Conservation (phyloP, 2,888 invertebrate species). For the Eupithecia vulgata region DNA sequence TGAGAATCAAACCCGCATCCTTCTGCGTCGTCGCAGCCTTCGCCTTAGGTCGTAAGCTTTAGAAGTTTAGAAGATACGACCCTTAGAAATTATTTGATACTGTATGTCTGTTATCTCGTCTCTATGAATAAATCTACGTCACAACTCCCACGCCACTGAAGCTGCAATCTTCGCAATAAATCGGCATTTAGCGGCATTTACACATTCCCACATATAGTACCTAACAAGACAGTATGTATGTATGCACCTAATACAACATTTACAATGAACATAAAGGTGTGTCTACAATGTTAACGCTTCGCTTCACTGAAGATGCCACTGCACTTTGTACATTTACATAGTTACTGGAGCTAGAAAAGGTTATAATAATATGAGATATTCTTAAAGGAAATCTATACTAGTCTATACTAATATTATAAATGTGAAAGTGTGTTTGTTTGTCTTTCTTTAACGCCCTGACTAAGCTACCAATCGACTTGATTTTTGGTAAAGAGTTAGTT, state of each 20-base stretch:
- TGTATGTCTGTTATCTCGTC: not conserved
- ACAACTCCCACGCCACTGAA: constrained; percentile 50
- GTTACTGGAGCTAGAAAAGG: too few species aligned
- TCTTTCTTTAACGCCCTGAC: too few species aligned
- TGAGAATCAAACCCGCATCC: too few species aligned
- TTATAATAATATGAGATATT: too few species aligned
- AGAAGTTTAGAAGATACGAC: too few species aligned
- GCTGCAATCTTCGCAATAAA: constrained; percentile 44
- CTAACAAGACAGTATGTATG: not conserved
- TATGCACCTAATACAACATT: not conserved
- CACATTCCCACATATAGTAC: constrained; percentile 30
- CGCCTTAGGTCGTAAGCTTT: too few species aligned
- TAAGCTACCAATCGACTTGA: too few species aligned
- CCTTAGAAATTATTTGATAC: not conserved
- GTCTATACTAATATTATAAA: too few species aligned
- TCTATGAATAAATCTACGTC: constrained; percentile 7
- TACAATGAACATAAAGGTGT: constrained; percentile 4
- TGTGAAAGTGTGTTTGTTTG: too few species aligned
- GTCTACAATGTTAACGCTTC: constrained; percentile 2
- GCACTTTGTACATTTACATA: not conserved
- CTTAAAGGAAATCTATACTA: too few species aligned
- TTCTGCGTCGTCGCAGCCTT: too few species aligned
- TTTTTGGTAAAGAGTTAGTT: too few species aligned
- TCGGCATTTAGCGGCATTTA: constrained; percentile 48
- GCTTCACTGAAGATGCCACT: not conserved